These are phyloP conservation scores for Sinocyclocheilus anophthalmus DNA, from an alignment of 2,113 vertebrate genomes.

Conservation along the genomic window DNA sequence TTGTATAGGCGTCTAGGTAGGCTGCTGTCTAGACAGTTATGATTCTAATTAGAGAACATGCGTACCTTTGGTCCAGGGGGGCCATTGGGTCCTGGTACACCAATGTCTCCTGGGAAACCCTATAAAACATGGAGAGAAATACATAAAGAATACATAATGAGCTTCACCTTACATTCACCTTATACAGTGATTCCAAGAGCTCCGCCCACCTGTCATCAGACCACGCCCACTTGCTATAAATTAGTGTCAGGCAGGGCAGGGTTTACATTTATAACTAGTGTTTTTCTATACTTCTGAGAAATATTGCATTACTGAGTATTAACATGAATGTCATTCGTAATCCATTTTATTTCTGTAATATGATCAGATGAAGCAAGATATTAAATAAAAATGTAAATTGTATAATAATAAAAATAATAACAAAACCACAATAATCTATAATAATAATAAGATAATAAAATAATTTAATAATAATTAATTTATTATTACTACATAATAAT, in stretches of 20 bases:
- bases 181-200: neutral
- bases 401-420: neutral
- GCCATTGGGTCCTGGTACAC: conserved; percentile 91
- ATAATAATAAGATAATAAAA: neutral
- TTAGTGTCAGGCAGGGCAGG: neutral
- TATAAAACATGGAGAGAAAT: conserved; percentile 64
- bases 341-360: neutral
- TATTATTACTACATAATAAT: neutral
- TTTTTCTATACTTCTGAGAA: neutral
- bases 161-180: neutral
- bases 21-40: neutral
- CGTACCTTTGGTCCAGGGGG: conserved; percentile 90
- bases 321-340: neutral
- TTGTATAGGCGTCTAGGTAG: neutral
- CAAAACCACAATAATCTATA: neutral
- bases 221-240: neutral
- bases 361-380: neutral
- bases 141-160: neutral
- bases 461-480: neutral
- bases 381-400: neutral
- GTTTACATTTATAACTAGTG: neutral
- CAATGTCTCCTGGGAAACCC: conserved; percentile 99
- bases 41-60: neutral
- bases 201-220: neutral
- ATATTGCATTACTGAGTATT: no score